Conservation (phyloP, 2,888 invertebrate species). For the Anthophora plumipes region DNA sequence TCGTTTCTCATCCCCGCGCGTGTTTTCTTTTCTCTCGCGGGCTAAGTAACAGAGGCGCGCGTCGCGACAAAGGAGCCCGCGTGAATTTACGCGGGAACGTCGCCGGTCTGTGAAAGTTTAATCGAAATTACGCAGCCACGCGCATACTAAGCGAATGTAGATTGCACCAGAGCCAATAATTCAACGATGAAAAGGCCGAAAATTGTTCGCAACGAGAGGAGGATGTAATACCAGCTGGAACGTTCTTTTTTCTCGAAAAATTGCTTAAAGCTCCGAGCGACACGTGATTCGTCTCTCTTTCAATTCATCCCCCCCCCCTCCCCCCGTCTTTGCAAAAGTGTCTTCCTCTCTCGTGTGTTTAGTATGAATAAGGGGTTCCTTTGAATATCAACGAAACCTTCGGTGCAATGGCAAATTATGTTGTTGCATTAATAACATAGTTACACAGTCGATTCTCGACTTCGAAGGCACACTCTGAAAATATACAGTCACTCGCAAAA, state of each 20-base stretch:
- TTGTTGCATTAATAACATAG: too few relatives aligned
- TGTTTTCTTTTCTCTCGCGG: background rate
- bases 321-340: too few relatives aligned
- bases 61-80: background rate
- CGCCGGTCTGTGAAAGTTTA: slow-evolving; percentile 16
- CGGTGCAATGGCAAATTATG: too few relatives aligned
- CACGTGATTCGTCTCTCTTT: slow-evolving; percentile 21
- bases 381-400: too few relatives aligned
- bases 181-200: slow-evolving; percentile 37
- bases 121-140: slow-evolving; percentile 44
- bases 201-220: slow-evolving; percentile 10
- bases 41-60: slow-evolving; percentile 3
- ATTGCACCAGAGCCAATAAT: slow-evolving; percentile 35
- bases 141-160: slow-evolving; percentile 42
- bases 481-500: too few relatives aligned
- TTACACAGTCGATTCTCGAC: too few relatives aligned
- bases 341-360: too few relatives aligned
- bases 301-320: too few relatives aligned
- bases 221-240: background rate
- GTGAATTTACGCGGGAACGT: slow-evolving; percentile 6
- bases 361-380: too few relatives aligned
- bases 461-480: too few relatives aligned
- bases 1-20: slow-evolving; percentile 1
- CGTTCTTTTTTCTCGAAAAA: slow-evolving; percentile 32
- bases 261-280: background rate